Base-by-base conservation (phyloP, 1,140 invertebrate species). In the Cydia pomonella region DNA sequence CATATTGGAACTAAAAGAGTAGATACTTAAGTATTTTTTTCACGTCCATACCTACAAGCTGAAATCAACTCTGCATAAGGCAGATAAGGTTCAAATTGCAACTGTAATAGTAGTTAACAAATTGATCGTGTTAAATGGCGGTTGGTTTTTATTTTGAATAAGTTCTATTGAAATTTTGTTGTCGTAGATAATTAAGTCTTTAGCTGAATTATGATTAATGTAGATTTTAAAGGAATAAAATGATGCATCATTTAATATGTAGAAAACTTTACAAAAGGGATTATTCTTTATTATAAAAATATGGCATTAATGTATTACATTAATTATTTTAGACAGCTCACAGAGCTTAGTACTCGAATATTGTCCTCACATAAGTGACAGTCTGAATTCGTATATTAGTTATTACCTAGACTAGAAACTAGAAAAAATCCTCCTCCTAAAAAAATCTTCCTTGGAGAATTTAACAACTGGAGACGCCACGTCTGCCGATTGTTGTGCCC, bases 111-210 rank as follows among this genome's bases (percentile, higher is more conserved):
- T 3, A 18, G 16, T 50, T 18, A 18, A 50, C 0, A 50, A 27
- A 27, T 23, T 63, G 27, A 63, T 63, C 27, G 21, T 23, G 59
- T 63, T 63, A 23, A 63, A 66, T 29, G 63, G 47, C 47, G 47
- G 47, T 50, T 12, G 47, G 47, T 50, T 50, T 47, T 18, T 50
- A 50, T 50, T 50, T 18, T 50, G 47, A 50, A 50, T 50, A 50
- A 50, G n/a, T 50, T 50, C 18, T 50, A 50, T 50, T 50, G 47
- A 50, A 50, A 50, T 50, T 50, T 3, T 5, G 47, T 50, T 50
- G 47, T 44, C 12, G 41, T 18, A 5, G 6, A 50, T 50, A 50
- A 50, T 50, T 50, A 50, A 50, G 47, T 18, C 47, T 50, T 50
- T 50, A 18, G 13, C 47, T 50, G 47, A 7, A 18, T n/a, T 50